phyloP scores from a whole-genome alignment of 1,140 invertebrate genomes.

The Laupala kohalensis region DNA sequence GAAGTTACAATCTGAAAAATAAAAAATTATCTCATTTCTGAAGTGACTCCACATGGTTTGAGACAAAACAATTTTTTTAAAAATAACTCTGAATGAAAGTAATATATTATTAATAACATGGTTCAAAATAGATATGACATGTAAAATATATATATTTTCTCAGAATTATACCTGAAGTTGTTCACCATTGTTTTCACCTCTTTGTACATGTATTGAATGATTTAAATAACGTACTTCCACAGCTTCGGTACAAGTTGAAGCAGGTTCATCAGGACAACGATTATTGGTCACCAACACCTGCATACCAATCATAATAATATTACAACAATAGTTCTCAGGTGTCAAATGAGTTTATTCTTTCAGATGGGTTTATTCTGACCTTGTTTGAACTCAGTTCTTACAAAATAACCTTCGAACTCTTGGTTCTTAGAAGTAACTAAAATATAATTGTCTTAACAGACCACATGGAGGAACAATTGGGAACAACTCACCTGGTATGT shows the following conservation, averaged over 20 bases:
- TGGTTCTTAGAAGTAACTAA: too few species aligned
- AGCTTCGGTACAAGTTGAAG: conserved; percentile 42
- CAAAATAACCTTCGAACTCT: too few species aligned
- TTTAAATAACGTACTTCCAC: conserved; percentile 49
- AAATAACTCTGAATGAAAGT: neutral
- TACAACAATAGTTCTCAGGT: too few species aligned
- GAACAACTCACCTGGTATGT: conserved; percentile 54
- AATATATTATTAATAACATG: neutral
- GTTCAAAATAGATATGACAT: neutral
- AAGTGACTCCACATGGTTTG: too few species aligned
- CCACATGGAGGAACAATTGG: too few species aligned
- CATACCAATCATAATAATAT: conserved; percentile 15
- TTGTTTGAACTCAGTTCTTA: too few species aligned
- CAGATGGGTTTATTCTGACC: too few species aligned
- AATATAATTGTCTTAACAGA: too few species aligned
- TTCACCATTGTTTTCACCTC: conserved; percentile 15
- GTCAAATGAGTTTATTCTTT: too few species aligned
- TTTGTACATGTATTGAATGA: conserved; percentile 43
- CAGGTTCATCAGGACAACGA: conserved; percentile 35
- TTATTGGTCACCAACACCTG: conserved; percentile 47
- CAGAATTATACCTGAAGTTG: neutral
- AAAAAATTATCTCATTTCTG: too few species aligned
- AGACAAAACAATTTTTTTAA: too few species aligned
- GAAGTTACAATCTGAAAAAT: conserved; percentile 10
- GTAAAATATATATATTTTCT: neutral